phyloP scores from a whole-genome alignment of 2,113 vertebrate genomes.

The Corythoichthys haematopterus region DNA sequence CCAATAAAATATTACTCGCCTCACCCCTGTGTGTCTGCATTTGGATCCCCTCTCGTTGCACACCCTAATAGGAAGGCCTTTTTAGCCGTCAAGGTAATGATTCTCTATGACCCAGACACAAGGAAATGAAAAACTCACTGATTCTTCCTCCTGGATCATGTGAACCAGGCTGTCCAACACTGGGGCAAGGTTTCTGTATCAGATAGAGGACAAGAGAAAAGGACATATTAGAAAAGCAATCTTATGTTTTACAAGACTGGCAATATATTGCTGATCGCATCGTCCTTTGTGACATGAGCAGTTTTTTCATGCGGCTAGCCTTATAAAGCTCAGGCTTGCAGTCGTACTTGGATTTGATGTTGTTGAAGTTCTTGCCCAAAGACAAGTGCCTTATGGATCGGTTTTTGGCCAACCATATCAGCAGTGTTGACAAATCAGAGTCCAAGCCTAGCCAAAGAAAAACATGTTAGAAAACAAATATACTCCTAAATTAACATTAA shows the following conservation, averaged over 20 bases:
- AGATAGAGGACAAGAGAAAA: conserved; percentile 28
- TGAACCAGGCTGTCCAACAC: conserved; percentile 96
- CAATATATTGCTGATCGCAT: background rate
- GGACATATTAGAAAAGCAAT: background rate
- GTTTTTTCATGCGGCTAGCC: background rate
- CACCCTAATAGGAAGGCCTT: background rate
- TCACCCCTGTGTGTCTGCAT: too few relatives aligned
- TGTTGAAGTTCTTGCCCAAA: conserved; percentile 97
- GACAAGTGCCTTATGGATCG: conserved; percentile 91
- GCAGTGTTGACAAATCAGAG: conserved; percentile 88
- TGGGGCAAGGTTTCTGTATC: conserved; percentile 85
- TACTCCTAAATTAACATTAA: background rate
- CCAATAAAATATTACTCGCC: too few relatives aligned
- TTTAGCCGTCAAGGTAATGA: background rate
- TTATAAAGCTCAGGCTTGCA: too few relatives aligned
- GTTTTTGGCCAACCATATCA: conserved; percentile 96
- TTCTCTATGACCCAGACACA: background rate
- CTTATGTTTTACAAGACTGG: background rate
- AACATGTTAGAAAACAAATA: background rate
- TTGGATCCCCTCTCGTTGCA: too few relatives aligned
- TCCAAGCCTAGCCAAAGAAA: conserved; percentile 77
- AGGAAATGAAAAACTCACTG: conserved; percentile 75
- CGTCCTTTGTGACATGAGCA: background rate
- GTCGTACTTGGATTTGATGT: conserved; percentile 98
- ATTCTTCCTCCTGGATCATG: conserved; percentile 98